Conservation (phyloP, 2,797 vertebrate species). For the Alauda arvensis region DNA sequence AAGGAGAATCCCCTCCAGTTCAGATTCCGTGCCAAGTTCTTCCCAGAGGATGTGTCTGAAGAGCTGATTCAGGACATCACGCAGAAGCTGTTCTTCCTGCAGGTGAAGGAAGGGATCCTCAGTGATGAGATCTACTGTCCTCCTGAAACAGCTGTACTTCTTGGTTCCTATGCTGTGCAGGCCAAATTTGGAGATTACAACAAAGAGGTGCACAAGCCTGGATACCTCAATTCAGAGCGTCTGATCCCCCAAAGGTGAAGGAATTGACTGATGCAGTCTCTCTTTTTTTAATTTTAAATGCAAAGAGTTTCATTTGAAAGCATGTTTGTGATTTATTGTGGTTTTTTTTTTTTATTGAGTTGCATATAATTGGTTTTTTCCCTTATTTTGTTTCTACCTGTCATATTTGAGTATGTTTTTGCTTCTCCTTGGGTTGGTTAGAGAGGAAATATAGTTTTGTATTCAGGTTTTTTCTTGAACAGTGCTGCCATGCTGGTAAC, state of each 20-base stretch:
- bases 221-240: slow-evolving; percentile 88
- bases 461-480: not conserved
- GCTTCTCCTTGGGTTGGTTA: not conserved
- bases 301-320: not conserved
- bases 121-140: slow-evolving; percentile 94
- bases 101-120: slow-evolving; percentile 92
- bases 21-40: slow-evolving; percentile 94
- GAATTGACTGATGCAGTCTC: not conserved
- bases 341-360: not conserved
- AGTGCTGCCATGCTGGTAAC: not conserved
- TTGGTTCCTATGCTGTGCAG: slow-evolving; percentile 94
- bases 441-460: not conserved
- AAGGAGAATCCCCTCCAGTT: slow-evolving; percentile 95
- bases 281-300: not conserved
- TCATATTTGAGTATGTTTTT: not conserved
- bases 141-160: slow-evolving; percentile 93
- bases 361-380: not conserved
- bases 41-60: slow-evolving; percentile 91
- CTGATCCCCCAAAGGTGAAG: slow-evolving; percentile 89
- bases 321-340: not conserved
- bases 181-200: slow-evolving; percentile 92
- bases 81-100: slow-evolving; percentile 96
- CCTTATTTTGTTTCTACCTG: not conserved
- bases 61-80: slow-evolving; percentile 97
- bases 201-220: slow-evolving; percentile 84